These are phyloP conservation scores for Jordanella pulchra DNA, from an alignment of 2,797 vertebrate species.

Conservation along the genomic window DNA sequence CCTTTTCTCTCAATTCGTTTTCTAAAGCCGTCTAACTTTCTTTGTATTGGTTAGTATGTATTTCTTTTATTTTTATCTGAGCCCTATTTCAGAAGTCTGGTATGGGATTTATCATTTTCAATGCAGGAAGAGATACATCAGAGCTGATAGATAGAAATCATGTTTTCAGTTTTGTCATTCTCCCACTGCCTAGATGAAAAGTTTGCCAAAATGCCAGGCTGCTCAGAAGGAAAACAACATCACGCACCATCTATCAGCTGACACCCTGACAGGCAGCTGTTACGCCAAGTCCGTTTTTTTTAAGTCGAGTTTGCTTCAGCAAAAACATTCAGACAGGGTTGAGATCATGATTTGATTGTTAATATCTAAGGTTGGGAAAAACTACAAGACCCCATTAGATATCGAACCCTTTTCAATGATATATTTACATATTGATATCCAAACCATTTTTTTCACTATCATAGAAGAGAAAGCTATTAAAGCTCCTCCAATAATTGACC, in stretches of 20 bases:
- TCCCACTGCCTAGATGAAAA: slow-evolving; percentile 29
- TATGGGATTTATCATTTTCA: slow-evolving; percentile 21
- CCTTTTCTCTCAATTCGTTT: background rate
- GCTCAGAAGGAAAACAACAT: slow-evolving; percentile 41
- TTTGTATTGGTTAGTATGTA: background rate
- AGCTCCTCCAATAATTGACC: background rate
- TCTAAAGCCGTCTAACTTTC: background rate
- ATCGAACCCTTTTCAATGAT: background rate
- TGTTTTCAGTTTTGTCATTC: slow-evolving; percentile 38
- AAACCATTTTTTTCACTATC: too few relatives aligned
- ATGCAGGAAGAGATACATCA: slow-evolving; percentile 18
- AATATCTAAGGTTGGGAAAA: slow-evolving; percentile 4
- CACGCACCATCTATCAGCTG: slow-evolving; percentile 46
- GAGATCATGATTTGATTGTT: slow-evolving; percentile 21
- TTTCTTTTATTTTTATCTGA: background rate
- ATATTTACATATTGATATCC: background rate
- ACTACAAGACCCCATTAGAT: background rate
- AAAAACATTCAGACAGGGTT: slow-evolving; percentile 24
- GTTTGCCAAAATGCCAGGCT: slow-evolving; percentile 49
- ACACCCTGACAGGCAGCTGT: slow-evolving; percentile 62
- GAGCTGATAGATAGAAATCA: slow-evolving; percentile 34
- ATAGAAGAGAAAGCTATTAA: background rate
- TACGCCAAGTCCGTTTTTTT: slow-evolving; percentile 56
- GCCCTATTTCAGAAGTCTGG: slow-evolving; percentile 19
- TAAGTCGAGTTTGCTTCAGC: slow-evolving; percentile 30